Base-by-base conservation (phyloP, 2,797 vertebrate species). In the Rhadinocentrus ornatus region DNA sequence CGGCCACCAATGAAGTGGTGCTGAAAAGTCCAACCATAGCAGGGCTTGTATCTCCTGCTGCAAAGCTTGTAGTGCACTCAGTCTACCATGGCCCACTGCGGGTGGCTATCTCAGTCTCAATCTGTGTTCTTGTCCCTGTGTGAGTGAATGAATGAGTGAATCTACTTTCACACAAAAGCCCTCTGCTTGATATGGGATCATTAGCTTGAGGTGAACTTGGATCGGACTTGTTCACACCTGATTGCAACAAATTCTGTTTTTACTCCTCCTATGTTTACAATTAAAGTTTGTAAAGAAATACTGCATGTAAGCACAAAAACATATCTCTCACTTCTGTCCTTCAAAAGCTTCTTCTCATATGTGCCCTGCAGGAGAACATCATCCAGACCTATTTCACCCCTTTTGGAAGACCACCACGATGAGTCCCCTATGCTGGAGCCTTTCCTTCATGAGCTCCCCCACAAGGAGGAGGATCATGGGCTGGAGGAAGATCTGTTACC, bases 401-500 rank as follows among this genome's bases (percentile, higher is more conserved):
- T 78, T 16, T 79, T 84, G 1, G 84, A 85, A 2, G 92, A 88
- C 48, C 89, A 91, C 48, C 74, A 66, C 0, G 84, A 89, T 0
- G 89, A 87, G 4, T 71, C 83, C 0, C 69, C 79, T 35, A 61
- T 60, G 4, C 83, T 91, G 62, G 92, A 93, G 80, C 91, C 92
- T 32, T 94, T 94, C 83, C 71, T 94, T 39, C 94, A 94, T 0
- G 93, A 95, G 75, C 89, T 93, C 24, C 85, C 86, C 37, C 60
- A 85, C 76, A 85, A 83, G 29, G 89, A 90, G 41, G 85, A 89
- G 15, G 88, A 85, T 24, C 90, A 91, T 53, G 90, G 79, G 53
- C 86, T 89, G 24, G 92, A 88, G 58, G 89, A 93, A 1, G 91
- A 90, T 6, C 64, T 91, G 2, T 53, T 92, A 3, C 90, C 93